Percentiles rank a stretch among this genome's conserved stretches.
Conservation (phyloP, 2,113 vertebrate genomes). For the Seriola dumerili region DNA sequence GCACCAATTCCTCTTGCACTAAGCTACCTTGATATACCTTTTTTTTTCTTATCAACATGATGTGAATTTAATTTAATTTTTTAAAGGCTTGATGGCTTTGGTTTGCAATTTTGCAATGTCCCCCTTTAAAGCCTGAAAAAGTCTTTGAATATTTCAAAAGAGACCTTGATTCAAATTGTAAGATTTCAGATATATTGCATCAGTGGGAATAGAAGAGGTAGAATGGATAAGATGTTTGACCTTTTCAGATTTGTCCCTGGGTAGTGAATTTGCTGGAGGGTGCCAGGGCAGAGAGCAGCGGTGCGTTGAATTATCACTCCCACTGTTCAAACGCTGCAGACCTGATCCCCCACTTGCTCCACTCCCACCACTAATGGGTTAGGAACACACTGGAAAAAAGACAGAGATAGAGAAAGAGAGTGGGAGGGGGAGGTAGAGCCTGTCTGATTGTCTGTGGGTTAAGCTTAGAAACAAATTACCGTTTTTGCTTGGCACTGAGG, state of each 20-base stretch:
- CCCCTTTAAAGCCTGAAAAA: constrained; percentile 28
- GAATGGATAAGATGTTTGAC: constrained; percentile 82
- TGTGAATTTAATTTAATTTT: neutral
- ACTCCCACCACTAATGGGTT: constrained; percentile 75
- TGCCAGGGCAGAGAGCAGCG: constrained; percentile 67
- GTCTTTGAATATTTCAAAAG: constrained; percentile 65
- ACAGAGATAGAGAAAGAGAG: constrained; percentile 22
- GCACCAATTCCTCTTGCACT: neutral
- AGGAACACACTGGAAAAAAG: constrained; percentile 64
- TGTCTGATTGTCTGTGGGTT: constrained; percentile 60
- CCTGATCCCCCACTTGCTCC: constrained; percentile 70
- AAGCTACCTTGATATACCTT: constrained; percentile 2
- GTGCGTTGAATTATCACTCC: constrained; percentile 81
- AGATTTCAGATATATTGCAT: constrained; percentile 76
- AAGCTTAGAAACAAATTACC: constrained; percentile 74
- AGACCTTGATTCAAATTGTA: constrained; percentile 73
- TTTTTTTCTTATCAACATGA: constrained; percentile 4
- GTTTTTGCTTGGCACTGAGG: constrained; percentile 41
- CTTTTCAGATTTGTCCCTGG: constrained; percentile 81
- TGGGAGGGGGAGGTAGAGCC: constrained; percentile 18
- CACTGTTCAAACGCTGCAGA: constrained; percentile 73
- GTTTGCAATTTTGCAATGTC: constrained; percentile 3
- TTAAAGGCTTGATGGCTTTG: constrained; percentile 31
- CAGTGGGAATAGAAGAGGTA: constrained; percentile 70
- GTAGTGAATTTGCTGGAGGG: constrained; percentile 81